Evolutionary conservation across 2,797 vertebrate species (phyloP).

Genomic region (Coccyzus lansbergi): DNA sequence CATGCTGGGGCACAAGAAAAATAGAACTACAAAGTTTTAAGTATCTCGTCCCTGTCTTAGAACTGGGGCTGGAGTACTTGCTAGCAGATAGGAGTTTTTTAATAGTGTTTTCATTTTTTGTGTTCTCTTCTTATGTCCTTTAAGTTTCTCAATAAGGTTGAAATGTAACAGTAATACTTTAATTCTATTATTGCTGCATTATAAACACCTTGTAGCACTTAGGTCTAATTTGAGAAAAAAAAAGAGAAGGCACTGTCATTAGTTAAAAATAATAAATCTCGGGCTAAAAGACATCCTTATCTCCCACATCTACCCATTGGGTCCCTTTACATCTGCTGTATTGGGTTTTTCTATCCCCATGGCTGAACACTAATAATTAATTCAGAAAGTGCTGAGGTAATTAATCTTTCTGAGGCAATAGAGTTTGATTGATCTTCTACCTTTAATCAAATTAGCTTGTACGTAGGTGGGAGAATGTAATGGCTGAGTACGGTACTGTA

Average conservation of each 20-base stretch:
- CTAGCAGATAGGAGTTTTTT: neutral
- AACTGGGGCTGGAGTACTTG: neutral
- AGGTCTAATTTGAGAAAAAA: conserved; percentile 22
- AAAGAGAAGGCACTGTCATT: neutral
- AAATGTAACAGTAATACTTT: neutral
- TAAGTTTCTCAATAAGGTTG: neutral
- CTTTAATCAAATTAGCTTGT: conserved; percentile 76
- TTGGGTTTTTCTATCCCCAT: conserved; percentile 49
- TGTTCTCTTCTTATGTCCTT: neutral
- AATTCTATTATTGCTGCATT: neutral
- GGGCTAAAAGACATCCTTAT: conserved; percentile 14
- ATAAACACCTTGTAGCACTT: neutral
- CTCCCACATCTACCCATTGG: conserved; percentile 26
- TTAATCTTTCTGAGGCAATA: conserved; percentile 74
- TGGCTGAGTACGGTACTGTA: conserved; percentile 38
- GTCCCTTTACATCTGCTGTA: conserved; percentile 36
- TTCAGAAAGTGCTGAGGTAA: conserved; percentile 71
- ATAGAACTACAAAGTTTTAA: neutral
- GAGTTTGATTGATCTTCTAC: conserved; percentile 75
- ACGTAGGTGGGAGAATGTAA: conserved; percentile 50
- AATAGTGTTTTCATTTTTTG: neutral
- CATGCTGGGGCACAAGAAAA: neutral
- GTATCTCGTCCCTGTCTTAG: neutral
- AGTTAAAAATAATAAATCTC: conserved; percentile 55
- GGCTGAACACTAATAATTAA: conserved; percentile 73